A percentile compares a stretch with the other conserved stretches of the same genome.
These are phyloP conservation scores for Paramormyrops kingsleyae DNA, from an alignment of 2,113 vertebrate species.

Conservation along the genomic window DNA sequence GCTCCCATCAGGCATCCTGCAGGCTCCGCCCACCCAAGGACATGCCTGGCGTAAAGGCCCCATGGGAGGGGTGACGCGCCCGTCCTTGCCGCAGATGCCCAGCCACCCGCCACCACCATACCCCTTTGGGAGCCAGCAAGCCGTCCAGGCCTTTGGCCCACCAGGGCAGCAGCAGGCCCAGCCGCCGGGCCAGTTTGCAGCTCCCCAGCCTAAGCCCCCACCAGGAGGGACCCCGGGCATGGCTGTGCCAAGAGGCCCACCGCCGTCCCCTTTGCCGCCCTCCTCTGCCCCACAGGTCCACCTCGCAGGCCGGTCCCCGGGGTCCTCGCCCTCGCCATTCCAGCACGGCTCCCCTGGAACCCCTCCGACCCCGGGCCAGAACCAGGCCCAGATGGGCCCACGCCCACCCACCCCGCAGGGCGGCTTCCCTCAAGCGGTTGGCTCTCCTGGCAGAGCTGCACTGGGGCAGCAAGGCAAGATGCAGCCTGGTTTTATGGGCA, in stretches of 20 bases:
- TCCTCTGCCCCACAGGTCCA: conserved; percentile 77
- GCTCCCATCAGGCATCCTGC: conserved; percentile 80
- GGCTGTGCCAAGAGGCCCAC: conserved; percentile 60
- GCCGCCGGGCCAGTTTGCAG: conserved; percentile 22
- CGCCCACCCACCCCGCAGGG: conserved; percentile 41
- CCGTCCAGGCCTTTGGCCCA: conserved; percentile 70
- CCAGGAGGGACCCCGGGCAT: conserved; percentile 59
- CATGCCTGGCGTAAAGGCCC: conserved; percentile 86
- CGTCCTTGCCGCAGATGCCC: conserved; percentile 74
- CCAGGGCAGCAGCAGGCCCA: conserved; percentile 46
- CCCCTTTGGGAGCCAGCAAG: conserved; percentile 95
- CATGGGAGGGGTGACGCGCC: conserved; percentile 67
- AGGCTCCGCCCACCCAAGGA: conserved; percentile 72
- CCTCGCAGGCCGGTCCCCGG: conserved; percentile 91
- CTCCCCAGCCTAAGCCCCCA: conserved; percentile 85
- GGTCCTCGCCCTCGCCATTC: conserved; percentile 95
- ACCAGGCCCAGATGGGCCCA: conserved; percentile 77
- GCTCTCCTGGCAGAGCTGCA: conserved; percentile 85
- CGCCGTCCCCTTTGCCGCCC: conserved; percentile 66
- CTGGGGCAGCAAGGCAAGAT: conserved; percentile 82
- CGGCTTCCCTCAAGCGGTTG: conserved; percentile 66
- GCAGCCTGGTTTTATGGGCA: conserved; percentile 90
- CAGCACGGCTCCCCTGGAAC: conserved; percentile 80
- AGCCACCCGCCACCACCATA: conserved; percentile 95
- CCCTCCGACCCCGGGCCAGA: conserved; percentile 84